Conservation (phyloP, 2,797 vertebrate species). For the Xiphorhynchus erythropygius region DNA sequence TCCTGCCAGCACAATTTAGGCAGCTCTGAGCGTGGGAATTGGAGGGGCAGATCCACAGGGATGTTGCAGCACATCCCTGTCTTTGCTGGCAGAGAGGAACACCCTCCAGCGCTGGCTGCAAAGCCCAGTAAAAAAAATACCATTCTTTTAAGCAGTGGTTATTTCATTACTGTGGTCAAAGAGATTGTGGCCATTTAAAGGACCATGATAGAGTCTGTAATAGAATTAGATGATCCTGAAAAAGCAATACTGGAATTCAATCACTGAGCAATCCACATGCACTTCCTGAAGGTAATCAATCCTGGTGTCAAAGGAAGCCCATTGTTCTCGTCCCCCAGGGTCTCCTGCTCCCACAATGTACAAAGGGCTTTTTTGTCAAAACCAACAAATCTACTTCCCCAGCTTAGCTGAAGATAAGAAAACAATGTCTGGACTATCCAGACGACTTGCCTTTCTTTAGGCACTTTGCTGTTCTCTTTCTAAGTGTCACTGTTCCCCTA, state of each 20-base stretch:
- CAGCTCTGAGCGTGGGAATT: not conserved
- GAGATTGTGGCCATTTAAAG: slow-evolving; percentile 33
- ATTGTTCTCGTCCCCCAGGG: slow-evolving; percentile 25
- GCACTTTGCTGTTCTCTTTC: slow-evolving; percentile 4
- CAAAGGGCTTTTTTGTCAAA: slow-evolving; percentile 32
- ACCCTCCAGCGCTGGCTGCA: rapidly evolving
- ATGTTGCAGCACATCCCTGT: not conserved
- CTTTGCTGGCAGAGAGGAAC: not conserved
- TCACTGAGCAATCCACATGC: not conserved
- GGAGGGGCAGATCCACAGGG: not conserved
- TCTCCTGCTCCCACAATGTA: slow-evolving; percentile 1
- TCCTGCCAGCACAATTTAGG: not conserved
- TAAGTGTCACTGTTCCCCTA: not conserved
- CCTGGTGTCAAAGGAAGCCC: slow-evolving; percentile 11
- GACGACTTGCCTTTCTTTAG: slow-evolving; percentile 29
- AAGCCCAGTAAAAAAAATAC: not conserved
- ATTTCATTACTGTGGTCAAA: slow-evolving; percentile 9
- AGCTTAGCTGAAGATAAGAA: slow-evolving; percentile 11
- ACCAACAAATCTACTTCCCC: slow-evolving; percentile 35
- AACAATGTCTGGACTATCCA: not conserved
- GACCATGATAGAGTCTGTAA: not conserved
- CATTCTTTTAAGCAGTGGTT: not conserved
- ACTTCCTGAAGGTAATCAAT: slow-evolving; percentile 57
- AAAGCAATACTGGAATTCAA: slow-evolving; percentile 55
- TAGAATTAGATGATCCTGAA: slow-evolving; percentile 50